A percentile compares a stretch with the other conserved stretches of the same genome.
Conservation (phyloP, 2,888 invertebrate genomes). For the Gari tellinella region DNA sequence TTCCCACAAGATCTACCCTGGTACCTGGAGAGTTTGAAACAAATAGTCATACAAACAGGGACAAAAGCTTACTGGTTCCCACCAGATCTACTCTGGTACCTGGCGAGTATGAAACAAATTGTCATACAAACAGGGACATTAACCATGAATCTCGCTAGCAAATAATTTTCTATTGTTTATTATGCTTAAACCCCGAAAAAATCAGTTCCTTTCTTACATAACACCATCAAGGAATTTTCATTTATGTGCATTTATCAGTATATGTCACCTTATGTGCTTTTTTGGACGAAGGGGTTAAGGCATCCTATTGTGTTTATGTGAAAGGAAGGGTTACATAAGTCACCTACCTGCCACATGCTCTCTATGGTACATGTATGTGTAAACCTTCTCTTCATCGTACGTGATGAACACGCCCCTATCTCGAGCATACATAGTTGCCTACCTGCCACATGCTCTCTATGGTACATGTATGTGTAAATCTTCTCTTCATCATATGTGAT, state of each 20-base stretch:
- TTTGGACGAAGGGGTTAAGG: no score
- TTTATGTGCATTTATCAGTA: no score
- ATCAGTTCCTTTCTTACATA: no score
- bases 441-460: conserved; percentile 89
- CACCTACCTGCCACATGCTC: conserved; percentile 87
- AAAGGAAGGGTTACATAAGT: no score
- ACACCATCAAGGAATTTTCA: no score
- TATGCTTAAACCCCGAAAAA: no score
- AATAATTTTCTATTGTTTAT: no score
- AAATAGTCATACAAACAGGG: no score
- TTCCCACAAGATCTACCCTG: conserved; percentile 89
- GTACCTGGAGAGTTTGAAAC: conserved; percentile 61
- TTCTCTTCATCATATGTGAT: conserved; percentile 90
- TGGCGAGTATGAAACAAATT: conserved; percentile 31
- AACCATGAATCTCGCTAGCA: no score
- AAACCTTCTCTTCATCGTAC: conserved; percentile 90
- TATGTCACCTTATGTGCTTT: no score
- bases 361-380: conserved; percentile 92
- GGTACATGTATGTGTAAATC: conserved; percentile 92
- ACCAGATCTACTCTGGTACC: conserved; percentile 88
- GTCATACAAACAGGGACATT: no score
- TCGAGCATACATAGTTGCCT: conserved; percentile 88
- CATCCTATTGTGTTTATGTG: no score
- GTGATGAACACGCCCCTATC: conserved; percentile 94
- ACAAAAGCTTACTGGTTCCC: conserved; percentile 90